Evolutionary conservation across 1,140 invertebrate species (phyloP), one percentile per base, ranked within the genome.

Genomic region (Meloidogyne hapla): DNA sequence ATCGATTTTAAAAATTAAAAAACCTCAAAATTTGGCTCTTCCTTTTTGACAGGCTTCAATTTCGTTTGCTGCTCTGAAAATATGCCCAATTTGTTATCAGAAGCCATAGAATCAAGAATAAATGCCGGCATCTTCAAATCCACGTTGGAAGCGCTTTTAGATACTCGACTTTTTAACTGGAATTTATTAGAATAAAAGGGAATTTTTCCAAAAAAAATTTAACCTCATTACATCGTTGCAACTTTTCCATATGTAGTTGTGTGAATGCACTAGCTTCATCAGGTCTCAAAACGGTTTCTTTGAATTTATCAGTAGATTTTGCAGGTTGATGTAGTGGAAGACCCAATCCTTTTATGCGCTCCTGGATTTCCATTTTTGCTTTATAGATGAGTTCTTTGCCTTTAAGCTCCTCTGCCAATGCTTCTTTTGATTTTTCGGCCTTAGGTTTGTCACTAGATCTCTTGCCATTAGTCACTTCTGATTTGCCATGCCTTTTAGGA

Each of bases 221-320:
- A 63, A 70, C 78, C 66, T 80, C 71, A 23, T 73, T 61, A 18
- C 71, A 15, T 65, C 38, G 48, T 23, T 76, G 45, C 62, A 69
- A 33, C n/a, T 82, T 86, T 67, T 88, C 92, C 18, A 92, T 91
- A 79, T 92, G 92, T 85, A 95, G 94, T 12, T 77, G 78, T 21
- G 77, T 65, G 45, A 77, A 81, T 6, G 69, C 80, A 13, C 25
- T 42, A n/a, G 80, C 81, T 40, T 85, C 82, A n/a, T 80, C 83
- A 2, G 48, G 80, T 40, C 48, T 83, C 12, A 83, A 65, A 40
- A 69, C 80, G 0, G 66, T 23, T 15, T 82, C 33, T 23, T 40
- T 23, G 68, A 70, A 42, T 80, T 48, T 21, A 56, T 81, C 40
- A 45, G n/a, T n/a, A n/a, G 48, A 68, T n/a, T 69, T 76, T 13